A percentile compares a stretch with the other conserved stretches of the same genome.
Evolutionary conservation across 2,113 vertebrate genomes (phyloP).

Genomic region (Heterochromis multidens): DNA sequence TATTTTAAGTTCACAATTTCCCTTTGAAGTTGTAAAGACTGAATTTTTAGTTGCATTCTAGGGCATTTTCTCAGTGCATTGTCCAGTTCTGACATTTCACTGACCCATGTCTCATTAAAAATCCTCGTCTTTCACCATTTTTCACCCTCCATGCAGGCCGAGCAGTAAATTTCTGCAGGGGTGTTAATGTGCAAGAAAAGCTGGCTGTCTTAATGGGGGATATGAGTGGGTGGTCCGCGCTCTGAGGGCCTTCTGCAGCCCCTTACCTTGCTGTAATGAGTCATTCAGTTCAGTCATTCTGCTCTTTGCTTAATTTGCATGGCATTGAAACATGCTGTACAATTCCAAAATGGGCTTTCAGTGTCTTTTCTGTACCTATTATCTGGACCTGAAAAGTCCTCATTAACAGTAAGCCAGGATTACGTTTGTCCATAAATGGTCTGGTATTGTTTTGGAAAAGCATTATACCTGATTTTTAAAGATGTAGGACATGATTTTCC

Average conservation of each 20-base stretch:
- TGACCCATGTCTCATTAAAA: constrained; percentile 63
- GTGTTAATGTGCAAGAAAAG: constrained; percentile 44
- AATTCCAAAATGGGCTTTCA: background rate
- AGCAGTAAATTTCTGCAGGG: constrained; percentile 51
- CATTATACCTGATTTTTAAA: background rate
- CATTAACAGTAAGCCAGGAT: background rate
- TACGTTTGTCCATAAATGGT: background rate
- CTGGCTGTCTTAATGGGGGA: constrained; percentile 39
- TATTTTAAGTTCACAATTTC: background rate
- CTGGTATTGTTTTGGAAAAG: background rate
- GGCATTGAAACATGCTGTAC: background rate
- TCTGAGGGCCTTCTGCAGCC: constrained; percentile 21
- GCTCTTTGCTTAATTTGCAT: background rate
- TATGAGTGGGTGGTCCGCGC: constrained; percentile 54
- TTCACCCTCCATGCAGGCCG: constrained; percentile 10
- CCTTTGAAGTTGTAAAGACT: background rate
- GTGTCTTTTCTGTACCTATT: background rate
- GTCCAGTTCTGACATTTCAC: constrained; percentile 37
- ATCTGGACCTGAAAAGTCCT: background rate
- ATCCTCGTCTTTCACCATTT: constrained; percentile 35
- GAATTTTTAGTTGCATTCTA: background rate
- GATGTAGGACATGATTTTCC: background rate
- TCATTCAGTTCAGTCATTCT: constrained; percentile 23
- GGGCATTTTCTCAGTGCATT: background rate
- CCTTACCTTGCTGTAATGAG: constrained; percentile 37